Conservation (phyloP, 2,113 vertebrate genomes). For the Ranitomeya imitator region DNA sequence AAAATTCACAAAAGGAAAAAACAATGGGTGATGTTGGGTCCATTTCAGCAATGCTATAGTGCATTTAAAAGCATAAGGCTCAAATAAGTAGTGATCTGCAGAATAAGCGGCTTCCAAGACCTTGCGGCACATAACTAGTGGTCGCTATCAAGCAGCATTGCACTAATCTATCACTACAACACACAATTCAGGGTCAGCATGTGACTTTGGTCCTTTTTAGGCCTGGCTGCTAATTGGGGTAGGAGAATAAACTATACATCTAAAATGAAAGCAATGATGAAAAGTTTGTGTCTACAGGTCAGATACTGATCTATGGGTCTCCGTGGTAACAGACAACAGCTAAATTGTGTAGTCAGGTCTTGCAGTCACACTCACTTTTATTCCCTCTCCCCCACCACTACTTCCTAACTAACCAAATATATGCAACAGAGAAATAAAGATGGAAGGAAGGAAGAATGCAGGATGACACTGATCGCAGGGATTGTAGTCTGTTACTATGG, state of each 20-base stretch:
- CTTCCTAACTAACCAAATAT: neutral
- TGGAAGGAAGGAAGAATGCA: neutral
- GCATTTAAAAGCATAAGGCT: conserved; percentile 32
- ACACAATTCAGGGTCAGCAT: conserved; percentile 12
- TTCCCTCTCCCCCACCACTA: neutral
- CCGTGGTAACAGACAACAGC: neutral
- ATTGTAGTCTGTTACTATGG: neutral
- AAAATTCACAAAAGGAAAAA: neutral
- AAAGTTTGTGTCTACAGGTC: neutral
- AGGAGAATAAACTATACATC: neutral
- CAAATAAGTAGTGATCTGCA: conserved; percentile 17
- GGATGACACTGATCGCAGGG: neutral
- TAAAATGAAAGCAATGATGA: neutral
- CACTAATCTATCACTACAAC: conserved; percentile 16
- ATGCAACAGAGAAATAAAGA: neutral
- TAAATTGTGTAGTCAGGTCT: neutral
- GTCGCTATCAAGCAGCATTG: neutral
- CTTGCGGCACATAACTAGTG: neutral
- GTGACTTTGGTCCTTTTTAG: conserved; percentile 27
- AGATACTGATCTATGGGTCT: neutral
- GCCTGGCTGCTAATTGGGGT: neutral
- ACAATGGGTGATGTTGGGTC: neutral
- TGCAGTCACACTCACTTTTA: neutral
- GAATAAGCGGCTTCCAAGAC: neutral
- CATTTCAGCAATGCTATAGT: conserved; percentile 25